A percentile compares a stretch with the other conserved stretches of the same genome.
These are phyloP conservation scores for Scomberomorus guttatus DNA, from an alignment of 2,797 vertebrate genomes.

Conservation along the genomic window DNA sequence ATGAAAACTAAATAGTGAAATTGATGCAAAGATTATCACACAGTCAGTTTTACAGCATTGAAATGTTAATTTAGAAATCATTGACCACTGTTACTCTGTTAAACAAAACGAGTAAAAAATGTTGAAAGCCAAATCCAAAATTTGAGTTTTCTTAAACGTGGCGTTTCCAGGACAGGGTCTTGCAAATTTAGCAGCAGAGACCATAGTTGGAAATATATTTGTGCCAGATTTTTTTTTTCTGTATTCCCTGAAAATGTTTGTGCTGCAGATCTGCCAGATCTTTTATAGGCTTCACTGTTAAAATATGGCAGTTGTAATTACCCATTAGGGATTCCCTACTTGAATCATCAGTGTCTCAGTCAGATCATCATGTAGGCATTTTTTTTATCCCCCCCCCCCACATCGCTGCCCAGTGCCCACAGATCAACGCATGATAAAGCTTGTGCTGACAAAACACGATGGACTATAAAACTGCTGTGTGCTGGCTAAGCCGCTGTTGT, in stretches of 20 bases:
- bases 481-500: slow-evolving; percentile 33
- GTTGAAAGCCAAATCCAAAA: neutral
- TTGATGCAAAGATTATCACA: too few species aligned
- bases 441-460: slow-evolving; percentile 42
- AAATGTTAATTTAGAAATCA: neutral
- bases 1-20: neutral
- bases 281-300: too few species aligned
- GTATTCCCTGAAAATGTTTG: too few species aligned
- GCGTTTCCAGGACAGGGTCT: neutral
- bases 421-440: slow-evolving; percentile 33
- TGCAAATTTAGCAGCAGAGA: neutral
- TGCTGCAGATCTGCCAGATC: neutral
- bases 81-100: neutral
- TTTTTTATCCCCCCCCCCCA: neutral
- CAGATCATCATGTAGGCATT: slow-evolving; percentile 14
- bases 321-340: neutral
- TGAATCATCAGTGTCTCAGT: neutral
- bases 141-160: neutral
- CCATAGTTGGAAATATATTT: neutral
- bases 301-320: neutral
- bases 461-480: neutral
- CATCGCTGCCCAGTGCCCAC: slow-evolving; percentile 9
- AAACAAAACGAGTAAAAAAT: neutral
- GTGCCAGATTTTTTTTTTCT: neutral
- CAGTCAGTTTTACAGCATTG: neutral